Base-by-base conservation (phyloP, 2,113 vertebrate genomes). In the Seriola aureovittata region DNA sequence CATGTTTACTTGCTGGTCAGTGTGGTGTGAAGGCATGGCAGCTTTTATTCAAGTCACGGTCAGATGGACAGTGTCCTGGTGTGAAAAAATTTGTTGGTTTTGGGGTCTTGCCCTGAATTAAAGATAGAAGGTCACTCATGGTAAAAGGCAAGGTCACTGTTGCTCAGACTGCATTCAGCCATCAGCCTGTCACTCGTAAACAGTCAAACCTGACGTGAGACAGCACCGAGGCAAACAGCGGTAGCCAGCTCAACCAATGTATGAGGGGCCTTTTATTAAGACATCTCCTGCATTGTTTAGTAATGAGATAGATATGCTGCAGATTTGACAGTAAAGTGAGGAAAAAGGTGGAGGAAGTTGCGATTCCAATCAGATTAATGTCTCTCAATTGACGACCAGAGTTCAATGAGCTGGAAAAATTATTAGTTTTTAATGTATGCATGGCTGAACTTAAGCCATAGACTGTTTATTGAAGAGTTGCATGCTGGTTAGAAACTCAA, bases 131-230 rank as follows among this genome's bases (percentile, higher is more conserved):
- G 93, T 93, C 90, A 91, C 74, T 90, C 72, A 29, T 92, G 82
- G 92, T 90, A 83, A 93, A 90, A 88, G 93, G 94, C 94, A 95
- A 95, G 94, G 95, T 95, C 94, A 85, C 23, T 1, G 46, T 81
- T 54, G 80, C 71, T 93, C 85, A 71, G 87, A 50, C 87, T 73
- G 83, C 65, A 84, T 91, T 86, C 73, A 85, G 85, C 91, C 65
- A 17, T 82, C 78, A 82, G 89, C 71, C 76, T 85, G 89, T 90
- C 88, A 90, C 70, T 92, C 4, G 85, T 88, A 91, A 91, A 90
- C 91, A 94, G 78, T 50, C 71, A 34, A 63, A 48, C 63, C 38
- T 73, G 70, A 62, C 71, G 62, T 46, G 66, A 85, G 82, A 81
- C 70, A 68, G 84, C 76, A 4, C 25, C 17, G 71, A 58, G 44